A percentile compares a stretch with the other conserved stretches of the same genome.
phyloP scores from a whole-genome alignment of 2,888 invertebrate species.

The Thera britannica region DNA sequence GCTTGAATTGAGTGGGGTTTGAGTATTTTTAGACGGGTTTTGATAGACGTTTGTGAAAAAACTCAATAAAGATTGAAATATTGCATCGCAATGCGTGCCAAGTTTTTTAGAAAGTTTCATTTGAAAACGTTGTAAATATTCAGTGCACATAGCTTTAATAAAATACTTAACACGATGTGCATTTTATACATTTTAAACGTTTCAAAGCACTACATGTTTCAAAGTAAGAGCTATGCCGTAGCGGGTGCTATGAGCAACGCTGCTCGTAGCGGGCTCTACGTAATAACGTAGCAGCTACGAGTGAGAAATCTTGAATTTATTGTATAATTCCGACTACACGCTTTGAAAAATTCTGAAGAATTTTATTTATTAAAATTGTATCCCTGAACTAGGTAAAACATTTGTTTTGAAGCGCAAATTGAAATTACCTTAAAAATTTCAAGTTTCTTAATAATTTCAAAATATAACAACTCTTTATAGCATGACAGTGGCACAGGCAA shows the following conservation, averaged over 20 bases:
- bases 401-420: not conserved
- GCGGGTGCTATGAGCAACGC: conserved; percentile 17
- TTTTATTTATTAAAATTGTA: not conserved
- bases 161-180: conserved; percentile 3
- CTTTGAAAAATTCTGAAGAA: conserved; percentile 2
- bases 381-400: not conserved
- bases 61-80: too few species aligned
- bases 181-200: conserved; percentile 8
- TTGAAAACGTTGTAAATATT: not conserved
- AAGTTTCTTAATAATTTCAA: too few species aligned
- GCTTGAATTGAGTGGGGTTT: not conserved
- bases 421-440: not conserved
- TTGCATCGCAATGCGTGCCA: too few species aligned
- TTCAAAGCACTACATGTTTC: conserved; percentile 12
- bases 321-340: conserved; percentile 7
- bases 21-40: not conserved
- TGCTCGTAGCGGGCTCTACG: conserved; percentile 22
- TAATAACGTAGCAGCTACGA: conserved; percentile 20
- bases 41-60: not conserved
- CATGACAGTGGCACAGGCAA: too few species aligned
- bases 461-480: too few species aligned
- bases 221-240: conserved; percentile 27
- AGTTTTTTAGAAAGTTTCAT: too few species aligned
- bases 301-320: conserved; percentile 18
- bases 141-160: not conserved